These are phyloP conservation scores for Drosophila oshimai DNA, from an alignment of 1,140 invertebrate species.

Conservation along the genomic window DNA sequence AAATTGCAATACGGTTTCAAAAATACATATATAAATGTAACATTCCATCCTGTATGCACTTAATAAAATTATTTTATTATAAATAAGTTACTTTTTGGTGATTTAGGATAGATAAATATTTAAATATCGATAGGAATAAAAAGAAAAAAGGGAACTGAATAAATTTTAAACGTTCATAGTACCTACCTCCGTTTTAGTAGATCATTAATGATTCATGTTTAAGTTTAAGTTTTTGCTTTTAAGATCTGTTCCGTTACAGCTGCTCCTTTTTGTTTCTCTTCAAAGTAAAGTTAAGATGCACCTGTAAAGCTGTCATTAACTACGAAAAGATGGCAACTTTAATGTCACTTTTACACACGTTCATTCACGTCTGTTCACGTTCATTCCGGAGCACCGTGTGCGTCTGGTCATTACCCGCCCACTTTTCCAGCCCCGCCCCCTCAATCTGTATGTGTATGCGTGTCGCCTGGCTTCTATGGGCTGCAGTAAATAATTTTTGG, in stretches of 20 bases:
- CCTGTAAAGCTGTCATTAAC: conserved; percentile 45
- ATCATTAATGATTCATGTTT: background rate
- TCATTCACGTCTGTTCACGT: too few relatives aligned
- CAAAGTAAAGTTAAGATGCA: background rate
- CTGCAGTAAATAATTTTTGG: conserved; percentile 78
- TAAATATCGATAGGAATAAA: too few relatives aligned
- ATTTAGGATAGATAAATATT: too few relatives aligned
- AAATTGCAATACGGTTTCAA: too few relatives aligned
- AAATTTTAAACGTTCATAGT: too few relatives aligned
- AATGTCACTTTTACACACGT: conserved; percentile 22
- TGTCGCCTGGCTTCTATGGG: background rate
- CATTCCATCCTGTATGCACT: too few relatives aligned
- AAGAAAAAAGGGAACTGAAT: too few relatives aligned
- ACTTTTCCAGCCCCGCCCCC: too few relatives aligned
- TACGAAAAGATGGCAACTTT: conserved; percentile 20
- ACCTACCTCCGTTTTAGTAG: too few relatives aligned
- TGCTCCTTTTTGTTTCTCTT: background rate
- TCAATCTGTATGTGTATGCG: conserved; percentile 35
- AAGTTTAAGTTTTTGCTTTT: conserved; percentile 17
- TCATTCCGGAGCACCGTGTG: background rate
- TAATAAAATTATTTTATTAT: too few relatives aligned
- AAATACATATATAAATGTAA: too few relatives aligned
- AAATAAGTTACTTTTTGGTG: too few relatives aligned
- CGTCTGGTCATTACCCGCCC: conserved; percentile 18
- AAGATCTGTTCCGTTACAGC: background rate